Evolutionary conservation across 2,888 invertebrate genomes (phyloP).

Genomic region (Acrocyrtus sp.): DNA sequence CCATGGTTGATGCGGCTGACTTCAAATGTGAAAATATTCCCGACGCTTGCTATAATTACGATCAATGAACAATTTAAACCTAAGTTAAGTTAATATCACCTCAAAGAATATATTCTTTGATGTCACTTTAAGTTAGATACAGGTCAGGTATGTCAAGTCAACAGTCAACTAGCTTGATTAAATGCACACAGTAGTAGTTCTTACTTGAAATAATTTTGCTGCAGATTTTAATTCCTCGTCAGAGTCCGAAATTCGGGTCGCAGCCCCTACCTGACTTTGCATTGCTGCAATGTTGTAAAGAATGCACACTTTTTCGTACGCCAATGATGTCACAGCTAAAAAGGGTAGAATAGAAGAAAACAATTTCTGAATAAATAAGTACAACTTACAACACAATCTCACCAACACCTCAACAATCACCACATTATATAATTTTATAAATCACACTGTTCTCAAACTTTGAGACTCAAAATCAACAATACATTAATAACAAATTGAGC

Average conservation of each 20-base stretch:
- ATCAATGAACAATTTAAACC: neutral
- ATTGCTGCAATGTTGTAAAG: constrained; percentile 96
- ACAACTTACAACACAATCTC: too few species aligned
- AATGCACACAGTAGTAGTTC: too few species aligned
- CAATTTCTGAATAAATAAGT: constrained; percentile 16
- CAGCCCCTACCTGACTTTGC: constrained; percentile 87
- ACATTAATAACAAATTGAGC: too few species aligned
- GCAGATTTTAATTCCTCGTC: constrained; percentile 95
- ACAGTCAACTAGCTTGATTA: too few species aligned
- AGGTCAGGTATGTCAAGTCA: too few species aligned
- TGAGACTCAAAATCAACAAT: too few species aligned
- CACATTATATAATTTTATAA: too few species aligned
- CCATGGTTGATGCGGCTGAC: constrained; percentile 71
- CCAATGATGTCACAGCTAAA: constrained; percentile 86
- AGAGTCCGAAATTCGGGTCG: constrained; percentile 72
- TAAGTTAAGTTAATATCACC: too few species aligned
- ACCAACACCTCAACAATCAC: too few species aligned
- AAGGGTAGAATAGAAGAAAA: constrained; percentile 59
- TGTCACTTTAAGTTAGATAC: too few species aligned
- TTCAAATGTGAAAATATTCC: constrained; percentile 91
- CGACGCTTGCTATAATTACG: constrained; percentile 70
- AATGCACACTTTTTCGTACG: constrained; percentile 94
- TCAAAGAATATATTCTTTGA: too few species aligned
- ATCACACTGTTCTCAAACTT: too few species aligned
- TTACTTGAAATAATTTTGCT: constrained; percentile 89